Evolutionary conservation across 2,113 vertebrate species (phyloP).

Genomic region (Camelus bactrianus): DNA sequence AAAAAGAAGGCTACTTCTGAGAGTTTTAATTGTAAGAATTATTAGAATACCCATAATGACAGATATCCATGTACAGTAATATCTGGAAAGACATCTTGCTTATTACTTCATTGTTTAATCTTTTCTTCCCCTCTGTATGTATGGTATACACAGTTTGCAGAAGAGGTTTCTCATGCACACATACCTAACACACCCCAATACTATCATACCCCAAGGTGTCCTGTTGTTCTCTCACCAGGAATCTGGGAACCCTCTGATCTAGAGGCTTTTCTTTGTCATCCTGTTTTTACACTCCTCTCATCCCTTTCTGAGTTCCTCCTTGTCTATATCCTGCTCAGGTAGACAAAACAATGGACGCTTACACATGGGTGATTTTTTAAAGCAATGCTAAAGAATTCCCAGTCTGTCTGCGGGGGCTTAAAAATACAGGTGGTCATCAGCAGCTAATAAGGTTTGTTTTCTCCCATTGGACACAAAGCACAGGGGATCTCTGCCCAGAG

Average conservation of each 20-base stretch:
- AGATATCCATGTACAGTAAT: neutral
- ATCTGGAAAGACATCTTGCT: neutral
- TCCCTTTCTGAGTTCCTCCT: constrained; percentile 1
- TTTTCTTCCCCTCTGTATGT: neutral
- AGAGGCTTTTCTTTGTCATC: neutral
- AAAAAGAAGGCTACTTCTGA: neutral
- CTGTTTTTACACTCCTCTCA: neutral
- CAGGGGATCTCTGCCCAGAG: neutral
- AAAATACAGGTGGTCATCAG: neutral
- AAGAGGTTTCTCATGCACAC: neutral
- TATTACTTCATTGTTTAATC: neutral
- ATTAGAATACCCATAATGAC: neutral
- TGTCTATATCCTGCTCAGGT: neutral
- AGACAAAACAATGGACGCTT: neutral
- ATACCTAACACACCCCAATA: neutral
- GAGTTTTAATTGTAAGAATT: constrained; percentile 15
- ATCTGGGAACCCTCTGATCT: neutral
- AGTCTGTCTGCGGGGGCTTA: neutral
- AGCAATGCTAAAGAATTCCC: neutral
- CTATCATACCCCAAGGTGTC: neutral
- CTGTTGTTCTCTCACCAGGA: neutral
- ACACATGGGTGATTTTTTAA: neutral
- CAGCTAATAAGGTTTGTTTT: neutral
- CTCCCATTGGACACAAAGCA: neutral
- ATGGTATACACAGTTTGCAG: neutral